phyloP scores from a whole-genome alignment of 2,888 invertebrate genomes.

The Morpho deidamia region DNA sequence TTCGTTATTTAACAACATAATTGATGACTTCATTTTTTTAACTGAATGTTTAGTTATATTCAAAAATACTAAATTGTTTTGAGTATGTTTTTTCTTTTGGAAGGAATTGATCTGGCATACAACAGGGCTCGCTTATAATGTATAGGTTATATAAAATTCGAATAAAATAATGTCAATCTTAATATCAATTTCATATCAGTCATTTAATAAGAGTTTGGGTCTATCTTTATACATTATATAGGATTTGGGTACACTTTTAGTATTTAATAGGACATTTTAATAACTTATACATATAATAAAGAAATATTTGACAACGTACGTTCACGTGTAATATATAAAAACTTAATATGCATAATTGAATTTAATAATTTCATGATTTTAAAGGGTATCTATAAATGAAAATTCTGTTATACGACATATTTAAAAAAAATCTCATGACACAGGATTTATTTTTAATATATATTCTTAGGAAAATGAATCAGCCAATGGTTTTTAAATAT shows the following conservation, averaged over 20 bases:
- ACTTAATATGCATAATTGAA: no score
- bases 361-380: no score
- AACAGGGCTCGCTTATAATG: slow-evolving; percentile 35
- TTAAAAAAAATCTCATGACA: no score
- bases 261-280: slow-evolving; percentile 22
- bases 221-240: slow-evolving; percentile 41
- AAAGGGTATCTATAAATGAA: no score
- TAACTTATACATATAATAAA: neutral
- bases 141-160: slow-evolving; percentile 47
- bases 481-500: no score
- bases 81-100: neutral
- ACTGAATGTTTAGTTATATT: neutral
- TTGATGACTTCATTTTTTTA: no score
- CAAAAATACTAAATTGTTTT: neutral
- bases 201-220: slow-evolving; percentile 45
- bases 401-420: no score
- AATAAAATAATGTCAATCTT: slow-evolving; percentile 69
- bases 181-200: slow-evolving; percentile 75
- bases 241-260: slow-evolving; percentile 33
- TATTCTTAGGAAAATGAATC: no score
- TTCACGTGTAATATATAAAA: no score
- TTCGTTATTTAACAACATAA: no score
- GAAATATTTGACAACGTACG: neutral
- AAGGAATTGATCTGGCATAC: neutral
- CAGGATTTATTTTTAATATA: no score